A percentile compares a stretch with the other conserved stretches of the same genome.
phyloP scores from a whole-genome alignment of 2,797 vertebrate species.

The Cygnus olor region DNA sequence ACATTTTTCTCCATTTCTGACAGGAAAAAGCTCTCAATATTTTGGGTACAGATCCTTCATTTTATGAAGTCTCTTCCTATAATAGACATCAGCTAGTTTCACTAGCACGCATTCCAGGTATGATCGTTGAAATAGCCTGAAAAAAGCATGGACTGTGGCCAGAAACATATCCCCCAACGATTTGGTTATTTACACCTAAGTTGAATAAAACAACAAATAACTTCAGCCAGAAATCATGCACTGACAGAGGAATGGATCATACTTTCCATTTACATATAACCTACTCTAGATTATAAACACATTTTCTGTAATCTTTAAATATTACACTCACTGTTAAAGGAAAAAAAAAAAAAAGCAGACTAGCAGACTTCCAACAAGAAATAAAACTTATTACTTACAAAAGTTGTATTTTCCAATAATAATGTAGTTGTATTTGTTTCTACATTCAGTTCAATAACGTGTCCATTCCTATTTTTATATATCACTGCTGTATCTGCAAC shows the following conservation, averaged over 20 bases:
- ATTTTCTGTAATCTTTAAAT: neutral
- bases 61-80: neutral
- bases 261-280: neutral
- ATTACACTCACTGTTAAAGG: neutral
- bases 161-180: neutral
- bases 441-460: constrained; percentile 94
- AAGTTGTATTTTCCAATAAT: constrained; percentile 92
- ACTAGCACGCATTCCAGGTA: neutral
- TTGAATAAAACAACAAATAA: neutral
- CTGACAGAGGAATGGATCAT: neutral
- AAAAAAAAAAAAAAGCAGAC: too few relatives aligned
- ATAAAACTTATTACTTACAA: constrained; percentile 85
- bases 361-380: neutral
- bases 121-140: neutral
- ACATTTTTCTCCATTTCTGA: neutral
- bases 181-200: neutral
- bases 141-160: neutral
- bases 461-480: constrained; percentile 92
- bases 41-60: neutral
- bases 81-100: neutral
- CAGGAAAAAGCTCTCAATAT: neutral
- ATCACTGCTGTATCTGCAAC: constrained; percentile 92
- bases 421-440: constrained; percentile 88
- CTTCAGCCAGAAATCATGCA: neutral
- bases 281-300: neutral